Base-by-base conservation (phyloP, 1,140 invertebrate genomes). In the Heterodera schachtii region DNA sequence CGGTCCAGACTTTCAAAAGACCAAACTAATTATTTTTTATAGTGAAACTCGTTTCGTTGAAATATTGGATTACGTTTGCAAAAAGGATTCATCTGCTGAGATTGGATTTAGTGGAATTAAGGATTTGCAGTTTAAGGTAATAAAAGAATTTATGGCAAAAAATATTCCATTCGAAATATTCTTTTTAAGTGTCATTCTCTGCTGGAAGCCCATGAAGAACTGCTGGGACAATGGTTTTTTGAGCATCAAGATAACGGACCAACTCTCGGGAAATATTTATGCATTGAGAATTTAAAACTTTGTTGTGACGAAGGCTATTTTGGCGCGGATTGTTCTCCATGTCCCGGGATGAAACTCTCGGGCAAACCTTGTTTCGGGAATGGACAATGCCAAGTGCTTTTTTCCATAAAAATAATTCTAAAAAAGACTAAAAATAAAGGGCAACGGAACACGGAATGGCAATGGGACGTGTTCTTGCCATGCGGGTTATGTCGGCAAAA, bases 21-120 rank as follows among this genome's bases (percentile, higher is more conserved):
- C n/a, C n/a, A n/a, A n/a, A n/a, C n/a, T n/a, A 4, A 64, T 77
- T 73, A 52, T 81, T 13, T 77, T 31, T 88, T n/a, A n/a, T 79
- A 92, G 96, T 91, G 96, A 98, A 92, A 93, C 93, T n/a, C 92
- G 96, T 81, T 92, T 98, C 73, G 93, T 95, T 31, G 97, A 99
- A 91, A 96, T 98, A 44, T 92, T 94, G 86, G 92, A 93, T 78
- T 94, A 93, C 85, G 86, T 90, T 44, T 90, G 84, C 75, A 86
- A 87, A 67, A 86, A 90, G 79, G 81, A 81, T 31, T 77, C 81
- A 47, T 52, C 81, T 8, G 67, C 76, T 7, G 83, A 85, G 46
- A 84, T 67, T 9, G 75, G 82, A n/a, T 83, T 66, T 70, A 76
- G 71, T 60, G 69, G 67, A 16, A 73, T 88, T 6, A 84, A 84